Evolutionary conservation across 2,888 invertebrate genomes (phyloP), one percentile per base, ranked within the genome.

Genomic region (Pedicia rivosa): DNA sequence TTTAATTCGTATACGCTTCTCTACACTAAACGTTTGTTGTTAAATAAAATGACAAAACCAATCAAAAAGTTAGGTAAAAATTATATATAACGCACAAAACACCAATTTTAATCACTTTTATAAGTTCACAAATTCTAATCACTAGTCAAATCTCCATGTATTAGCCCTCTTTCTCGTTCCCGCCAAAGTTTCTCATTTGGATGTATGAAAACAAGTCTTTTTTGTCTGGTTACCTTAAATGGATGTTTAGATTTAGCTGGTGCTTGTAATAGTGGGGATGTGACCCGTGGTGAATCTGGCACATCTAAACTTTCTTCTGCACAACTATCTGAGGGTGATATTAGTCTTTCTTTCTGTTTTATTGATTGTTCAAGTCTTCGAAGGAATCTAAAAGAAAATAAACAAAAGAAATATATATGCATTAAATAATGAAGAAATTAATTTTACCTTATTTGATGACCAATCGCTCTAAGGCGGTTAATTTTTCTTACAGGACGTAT

Each of bases 401-500:
- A 36, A 44, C 43, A 42, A 42, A 27, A 17, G 20, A 16, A 14
- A 9, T 14, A 14, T 24, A 24, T 8, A 12, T 3, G 14, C 6
- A 14, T 2, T 29, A 44, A 34, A 38, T 40, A 24, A 19, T 14
- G 14, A 38, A 35, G 38, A 41, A 37, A 35, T 31, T 35, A 26
- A 39, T 7, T 29, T 51, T 59, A 78, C 80, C 79, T 72, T 55
- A 80, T 80, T 62, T 80, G 80, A 58, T 79, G 76, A 49, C 79
- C 75, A 48, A 80, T 78, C 17, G 78, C 75, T 48, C 74, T 65
- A 48, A 80, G 57, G 46, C 75, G 70, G 57, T 72, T 76, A 40
- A 78, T 65, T 65, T 78, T 79, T 47, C 63, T 62, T 31, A 61
- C 56, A 36, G 68, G 67, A 52, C 66, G 68, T 41, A 64, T 55